These are phyloP conservation scores for Lagocephalus sceleratus DNA, from an alignment of 2,797 vertebrate species.

Conservation along the genomic window DNA sequence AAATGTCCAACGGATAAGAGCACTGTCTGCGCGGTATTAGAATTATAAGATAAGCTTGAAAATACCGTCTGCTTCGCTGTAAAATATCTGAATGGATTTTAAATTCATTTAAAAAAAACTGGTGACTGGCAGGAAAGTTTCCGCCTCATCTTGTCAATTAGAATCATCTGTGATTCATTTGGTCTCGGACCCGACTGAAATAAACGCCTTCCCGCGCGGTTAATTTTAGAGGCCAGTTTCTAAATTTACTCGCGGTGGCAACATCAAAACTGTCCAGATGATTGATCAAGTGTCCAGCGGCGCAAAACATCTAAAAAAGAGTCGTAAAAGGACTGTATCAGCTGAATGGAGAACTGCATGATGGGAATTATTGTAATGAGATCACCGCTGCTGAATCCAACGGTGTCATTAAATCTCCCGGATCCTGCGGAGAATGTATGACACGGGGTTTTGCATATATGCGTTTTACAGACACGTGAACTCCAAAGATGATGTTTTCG, in stretches of 20 bases:
- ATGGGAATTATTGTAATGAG: constrained; percentile 51
- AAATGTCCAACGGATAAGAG: background rate
- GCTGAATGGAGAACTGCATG: constrained; percentile 41
- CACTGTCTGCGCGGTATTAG: constrained; percentile 16
- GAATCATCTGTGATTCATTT: constrained; percentile 25
- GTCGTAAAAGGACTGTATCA: constrained; percentile 35
- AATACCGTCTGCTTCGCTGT: too few species aligned
- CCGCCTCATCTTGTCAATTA: constrained; percentile 32
- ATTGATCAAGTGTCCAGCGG: constrained; percentile 20
- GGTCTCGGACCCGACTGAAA: constrained; percentile 16
- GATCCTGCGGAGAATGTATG: too few species aligned
- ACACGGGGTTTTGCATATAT: too few species aligned
- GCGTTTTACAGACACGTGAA: background rate
- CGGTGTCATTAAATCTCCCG: background rate
- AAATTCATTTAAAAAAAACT: constrained; percentile 17
- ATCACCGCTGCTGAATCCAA: constrained; percentile 15
- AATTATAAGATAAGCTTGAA: constrained; percentile 3
- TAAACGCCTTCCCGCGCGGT: constrained; percentile 12
- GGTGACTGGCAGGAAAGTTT: constrained; percentile 12
- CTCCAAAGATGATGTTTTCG: background rate
- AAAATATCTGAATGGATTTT: too few species aligned
- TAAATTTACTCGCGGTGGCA: constrained; percentile 8
- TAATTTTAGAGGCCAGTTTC: constrained; percentile 19
- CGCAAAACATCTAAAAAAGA: constrained; percentile 17
- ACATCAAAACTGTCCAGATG: constrained; percentile 9